These are phyloP conservation scores for Nephrotoma appendiculata DNA, from an alignment of 2,888 invertebrate genomes.

Conservation along the genomic window DNA sequence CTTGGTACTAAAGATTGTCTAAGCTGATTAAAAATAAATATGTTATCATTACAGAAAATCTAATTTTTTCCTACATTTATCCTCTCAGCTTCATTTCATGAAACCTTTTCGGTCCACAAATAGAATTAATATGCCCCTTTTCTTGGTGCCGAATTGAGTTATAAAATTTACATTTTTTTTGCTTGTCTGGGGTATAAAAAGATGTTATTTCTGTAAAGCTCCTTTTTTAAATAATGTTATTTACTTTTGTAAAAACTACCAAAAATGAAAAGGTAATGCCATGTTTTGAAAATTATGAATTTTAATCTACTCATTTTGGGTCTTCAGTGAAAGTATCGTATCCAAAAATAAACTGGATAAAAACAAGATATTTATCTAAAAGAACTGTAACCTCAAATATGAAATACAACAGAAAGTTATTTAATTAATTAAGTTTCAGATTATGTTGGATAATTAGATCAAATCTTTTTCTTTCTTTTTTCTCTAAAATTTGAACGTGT, in stretches of 20 bases:
- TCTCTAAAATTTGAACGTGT: neutral
- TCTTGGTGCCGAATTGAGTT: neutral
- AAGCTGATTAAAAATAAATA: neutral
- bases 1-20: neutral
- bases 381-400: neutral
- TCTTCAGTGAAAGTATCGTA: neutral
- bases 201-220: neutral
- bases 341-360: neutral
- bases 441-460: neutral
- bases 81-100: neutral
- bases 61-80: neutral
- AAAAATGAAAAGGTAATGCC: neutral
- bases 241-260: neutral
- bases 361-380: neutral
- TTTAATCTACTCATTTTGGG: neutral
- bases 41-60: neutral
- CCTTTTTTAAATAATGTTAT: neutral
- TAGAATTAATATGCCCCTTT: neutral
- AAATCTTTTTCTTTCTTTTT: neutral
- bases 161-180: neutral
- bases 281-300: neutral
- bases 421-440: neutral
- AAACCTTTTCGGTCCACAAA: neutral
- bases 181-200: neutral
- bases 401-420: neutral